Conservation (phyloP, 2,113 vertebrate species). For the cattle (Bos taurus) region ARS-UCD2.0 NC_037333.1:73836501-73837000, state of each 20-base stretch:
- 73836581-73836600: not conserved
- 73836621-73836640: not conserved
- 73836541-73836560: not conserved
- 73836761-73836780: not conserved
- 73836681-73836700: fast-evolving
- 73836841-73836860: not conserved
- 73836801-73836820: not conserved
- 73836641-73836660: not conserved
- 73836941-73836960: not conserved
- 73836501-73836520: not conserved
- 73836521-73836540: not conserved
- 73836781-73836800: not conserved
- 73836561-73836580: not conserved
- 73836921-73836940: not conserved
- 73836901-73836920: not conserved
- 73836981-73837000: not conserved
- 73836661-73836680: not conserved
- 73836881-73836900: not conserved
- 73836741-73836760: not conserved
- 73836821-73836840: not conserved
- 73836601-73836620: not conserved
- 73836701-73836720: fast-evolving
- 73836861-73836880: not conserved
- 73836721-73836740: not conserved
- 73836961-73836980: not conserved